These are phyloP conservation scores for Loris lydekkerianus DNA, from an alignment of 2,797 vertebrate species.

Conservation along the genomic window DNA sequence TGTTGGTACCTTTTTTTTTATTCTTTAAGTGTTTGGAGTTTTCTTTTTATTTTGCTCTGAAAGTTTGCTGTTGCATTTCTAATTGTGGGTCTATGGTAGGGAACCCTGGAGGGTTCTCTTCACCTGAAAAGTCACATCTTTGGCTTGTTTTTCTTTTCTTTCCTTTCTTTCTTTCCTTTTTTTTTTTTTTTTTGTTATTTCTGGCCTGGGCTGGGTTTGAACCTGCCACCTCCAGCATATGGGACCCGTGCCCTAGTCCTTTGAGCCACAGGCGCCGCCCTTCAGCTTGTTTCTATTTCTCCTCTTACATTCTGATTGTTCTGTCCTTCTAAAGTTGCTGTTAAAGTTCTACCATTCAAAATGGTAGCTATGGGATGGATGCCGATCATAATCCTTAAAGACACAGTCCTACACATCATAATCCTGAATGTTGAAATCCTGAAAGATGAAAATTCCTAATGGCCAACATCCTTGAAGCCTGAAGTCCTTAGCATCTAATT, in stretches of 20 bases:
- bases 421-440: not conserved
- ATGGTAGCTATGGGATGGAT: not conserved
- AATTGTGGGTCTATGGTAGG: not conserved
- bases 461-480: not conserved
- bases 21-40: not conserved
- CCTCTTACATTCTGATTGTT: not conserved
- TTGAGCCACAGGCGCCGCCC: too few relatives aligned
- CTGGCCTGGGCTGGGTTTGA: too few relatives aligned
- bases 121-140: not conserved
- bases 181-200: too few relatives aligned
- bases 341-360: rapidly evolving
- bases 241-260: too few relatives aligned
- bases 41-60: not conserved
- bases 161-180: too few relatives aligned
- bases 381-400: not conserved
- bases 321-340: not conserved
- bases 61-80: not conserved
- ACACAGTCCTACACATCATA: not conserved
- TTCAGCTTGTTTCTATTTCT: not conserved
- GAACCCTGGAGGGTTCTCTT: not conserved
- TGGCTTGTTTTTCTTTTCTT: too few relatives aligned
- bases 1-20: not conserved
- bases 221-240: too few relatives aligned
- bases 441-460: not conserved
- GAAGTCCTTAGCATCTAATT: not conserved